These are phyloP conservation scores for Hemiprocne comata DNA, from an alignment of 2,113 vertebrate genomes.

Conservation along the genomic window DNA sequence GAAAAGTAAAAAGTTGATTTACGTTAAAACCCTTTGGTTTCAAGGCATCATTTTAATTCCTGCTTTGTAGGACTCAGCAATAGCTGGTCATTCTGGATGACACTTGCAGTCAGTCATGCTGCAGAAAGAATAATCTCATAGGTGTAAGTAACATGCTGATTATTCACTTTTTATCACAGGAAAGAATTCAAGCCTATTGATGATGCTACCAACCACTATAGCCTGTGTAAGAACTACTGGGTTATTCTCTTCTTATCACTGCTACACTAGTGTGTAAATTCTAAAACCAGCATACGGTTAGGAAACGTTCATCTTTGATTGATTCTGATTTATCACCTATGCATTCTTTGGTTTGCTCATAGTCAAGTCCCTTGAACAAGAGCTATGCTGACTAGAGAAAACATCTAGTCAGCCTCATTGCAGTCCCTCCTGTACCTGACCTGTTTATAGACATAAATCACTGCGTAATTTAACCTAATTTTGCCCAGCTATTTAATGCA, in stretches of 20 bases:
- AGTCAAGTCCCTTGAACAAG: not conserved
- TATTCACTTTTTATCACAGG: constrained; percentile 39
- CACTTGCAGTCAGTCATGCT: constrained; percentile 9
- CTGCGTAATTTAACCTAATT: not conserved
- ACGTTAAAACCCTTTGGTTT: not conserved
- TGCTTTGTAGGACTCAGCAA: constrained; percentile 48
- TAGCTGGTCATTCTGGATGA: constrained; percentile 38
- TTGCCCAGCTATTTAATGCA: not conserved
- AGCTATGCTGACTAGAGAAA: not conserved
- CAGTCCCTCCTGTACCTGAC: not conserved
- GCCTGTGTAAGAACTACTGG: not conserved
- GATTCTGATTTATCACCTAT: not conserved
- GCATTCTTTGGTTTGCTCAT: not conserved
- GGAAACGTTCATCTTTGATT: not conserved
- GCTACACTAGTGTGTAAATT: not conserved
- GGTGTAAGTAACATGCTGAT: constrained; percentile 55
- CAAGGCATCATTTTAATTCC: constrained; percentile 26
- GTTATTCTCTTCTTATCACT: not conserved
- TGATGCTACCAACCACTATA: not conserved
- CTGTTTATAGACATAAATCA: not conserved
- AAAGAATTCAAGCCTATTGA: constrained; percentile 22
- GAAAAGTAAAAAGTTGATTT: not conserved
- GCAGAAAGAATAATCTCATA: constrained; percentile 47
- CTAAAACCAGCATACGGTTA: not conserved
- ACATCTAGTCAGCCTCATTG: not conserved